Base-by-base conservation (phyloP, 2,888 invertebrate genomes). In the Drosophila setosimentum region DNA sequence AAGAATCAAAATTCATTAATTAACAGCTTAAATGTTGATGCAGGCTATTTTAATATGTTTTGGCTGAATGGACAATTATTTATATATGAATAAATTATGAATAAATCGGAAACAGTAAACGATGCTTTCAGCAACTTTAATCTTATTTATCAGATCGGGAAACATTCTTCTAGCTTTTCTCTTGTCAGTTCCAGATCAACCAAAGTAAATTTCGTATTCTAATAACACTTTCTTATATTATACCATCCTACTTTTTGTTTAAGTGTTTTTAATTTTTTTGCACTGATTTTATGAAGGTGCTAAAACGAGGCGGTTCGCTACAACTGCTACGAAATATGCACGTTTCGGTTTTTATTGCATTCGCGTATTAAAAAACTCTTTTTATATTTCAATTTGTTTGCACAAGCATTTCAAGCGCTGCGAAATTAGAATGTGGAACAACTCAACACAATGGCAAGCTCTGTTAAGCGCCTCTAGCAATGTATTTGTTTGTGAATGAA, bases 361-460 rank as follows among this genome's bases (percentile, higher is more conserved):
- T 74, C 70, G 69, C 64, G 83, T 76, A 68, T 78, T 59, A 58
- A 67, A 65, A 63, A 80, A 80, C 81, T 87, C 83, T 76, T 73
- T 77, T 89, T 91, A 89, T 87, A 91, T 92, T 91, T 91, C 90
- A 91, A 92, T 91, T 92, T 91, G 89, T 91, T 92, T 89, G 89
- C 83, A 90, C 90, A 83, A 87, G 89, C 90, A 91, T 92, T 92
- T 91, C 83, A 91, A 87, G 78, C 78, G 82, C 68, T 60, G 68
- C 85, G 73, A 88, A 91, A 88, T 89, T 88, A 91, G 74, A 88
- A 89, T 83, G 82, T 82, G 77, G 61, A 72, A 75, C 73, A 78
- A 63, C 75, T 73, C 60, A 83, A 76, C 77, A 71, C 67, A 40
- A 6, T 24, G 66, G 64, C 68, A 54, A 63, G 57, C 68, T 61